Conservation (phyloP, 1,140 invertebrate genomes). For the Ptiloglossa arizonensis region DNA sequence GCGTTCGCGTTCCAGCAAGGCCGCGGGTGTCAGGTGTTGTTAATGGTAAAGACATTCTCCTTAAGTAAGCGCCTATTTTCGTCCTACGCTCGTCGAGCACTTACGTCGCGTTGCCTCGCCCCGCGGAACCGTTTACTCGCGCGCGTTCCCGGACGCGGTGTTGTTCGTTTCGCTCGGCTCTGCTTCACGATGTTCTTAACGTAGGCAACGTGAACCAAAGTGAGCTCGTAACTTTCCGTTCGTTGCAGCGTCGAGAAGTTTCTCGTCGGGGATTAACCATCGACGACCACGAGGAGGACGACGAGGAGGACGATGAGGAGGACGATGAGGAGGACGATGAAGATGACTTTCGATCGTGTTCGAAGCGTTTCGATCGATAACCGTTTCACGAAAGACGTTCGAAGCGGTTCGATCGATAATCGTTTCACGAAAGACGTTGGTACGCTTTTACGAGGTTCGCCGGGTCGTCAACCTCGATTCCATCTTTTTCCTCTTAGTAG, state of each 20-base stretch:
- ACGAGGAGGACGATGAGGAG: too few relatives aligned
- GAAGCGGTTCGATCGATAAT: not conserved
- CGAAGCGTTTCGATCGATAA: not conserved
- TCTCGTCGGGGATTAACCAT: not conserved
- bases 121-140: not conserved
- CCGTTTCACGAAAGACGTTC: not conserved
- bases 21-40: constrained; percentile 36
- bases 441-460: not conserved
- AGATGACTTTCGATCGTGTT: not conserved
- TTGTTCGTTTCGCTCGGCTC: too few relatives aligned
- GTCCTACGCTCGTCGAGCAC: constrained; percentile 12
- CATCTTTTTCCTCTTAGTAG: not conserved
- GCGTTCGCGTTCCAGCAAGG: constrained; percentile 30
- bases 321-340: too few relatives aligned
- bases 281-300: too few relatives aligned
- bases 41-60: constrained; percentile 35
- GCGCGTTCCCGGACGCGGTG: too few relatives aligned
- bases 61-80: constrained; percentile 39
- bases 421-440: not conserved
- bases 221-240: constrained; percentile 1
- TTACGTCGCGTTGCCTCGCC: not conserved
- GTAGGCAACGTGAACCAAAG: not conserved
- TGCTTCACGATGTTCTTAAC: not conserved
- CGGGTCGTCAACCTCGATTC: not conserved
- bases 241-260: too few relatives aligned